Base-by-base conservation (phyloP, 2,888 invertebrate species). In the Diarsia rubi region DNA sequence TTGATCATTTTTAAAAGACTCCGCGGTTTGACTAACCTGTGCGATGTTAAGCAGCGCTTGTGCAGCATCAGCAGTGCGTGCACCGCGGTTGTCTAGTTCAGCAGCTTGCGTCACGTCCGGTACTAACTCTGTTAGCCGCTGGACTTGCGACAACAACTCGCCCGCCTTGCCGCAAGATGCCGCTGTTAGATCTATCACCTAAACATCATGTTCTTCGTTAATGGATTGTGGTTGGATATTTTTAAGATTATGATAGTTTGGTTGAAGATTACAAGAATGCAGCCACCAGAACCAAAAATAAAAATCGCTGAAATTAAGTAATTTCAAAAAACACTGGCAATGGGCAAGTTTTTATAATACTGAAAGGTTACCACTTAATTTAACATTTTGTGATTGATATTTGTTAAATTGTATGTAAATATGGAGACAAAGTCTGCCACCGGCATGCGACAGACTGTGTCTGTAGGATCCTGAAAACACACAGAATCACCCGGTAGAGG, bases 151-250 rank as follows among this genome's bases (percentile, higher is more conserved):
- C 19, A 92, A 73, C 68, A 93, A 81, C 57, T 88, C 85, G 0
- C 90, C 89, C 0, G 92, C 89, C 54, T 88, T 87, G 6, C 88
- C 88, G 24, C 92, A 90, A 0, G 90, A 90, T 0, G 71, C 83
- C 4, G 89, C 88, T 2, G 94, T 85, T 19, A 92, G 69, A 0
- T 19, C 24, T 37, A 68, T 6, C 19, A 72, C 68, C 71, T 72
- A 16, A 5, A 52, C n/a, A 16, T 3, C 14, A 64, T 27, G 14
- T 45, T 65, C 21, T 27, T 27, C 4, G 2, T 47, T 21, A 65
- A 3, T 64, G 14, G 24, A 24, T 6, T 24, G 14, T 14, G 54
- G 54, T 24, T 12, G 12, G n/a, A n/a, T 52, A 4, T 49, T n/a
- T 52, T 12, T n/a, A 49, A 47, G 19, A 21, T 49, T 21, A 49